Evolutionary conservation across 2,797 vertebrate genomes (phyloP), one percentile per base, ranked within the genome.

Genomic region (Chromis chromis): DNA sequence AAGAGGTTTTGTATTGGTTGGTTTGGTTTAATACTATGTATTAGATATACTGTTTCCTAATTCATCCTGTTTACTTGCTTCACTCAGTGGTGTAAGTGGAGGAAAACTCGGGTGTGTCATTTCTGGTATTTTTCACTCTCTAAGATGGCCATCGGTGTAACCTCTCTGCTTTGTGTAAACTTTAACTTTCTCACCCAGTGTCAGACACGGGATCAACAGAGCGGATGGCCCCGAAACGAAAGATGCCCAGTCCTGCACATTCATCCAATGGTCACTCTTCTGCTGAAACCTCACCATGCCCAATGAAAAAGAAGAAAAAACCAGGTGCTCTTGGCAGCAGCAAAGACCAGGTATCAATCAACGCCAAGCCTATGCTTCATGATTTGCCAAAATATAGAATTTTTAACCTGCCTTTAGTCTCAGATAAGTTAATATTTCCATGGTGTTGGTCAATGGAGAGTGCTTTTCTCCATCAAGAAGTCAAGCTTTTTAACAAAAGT

Each of bases 261-360:
- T 99, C 98, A 24, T 98, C 98, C 77, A 99, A 99, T 59, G 97
- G 97, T 66, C 97, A 98, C 86, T 98, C 97, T 1, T 96, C 98
- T 9, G 94, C 97, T 78, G 98, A 99, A 87, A 89, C 95, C 2
- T 97, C 97, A 11, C 94, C 96, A 17, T 97, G 96, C 74, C 97
- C 97, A 17, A 89, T 96, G 78, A 99, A 97, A 94, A 99, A 98
- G 96, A 99, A 99, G 95, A 99, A 98, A 94, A 99, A 98, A 93
- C 98, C 97, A 12, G 97, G 98, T 77, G 94, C 97, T 65, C 91
- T 98, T 72, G 94, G 96, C 92, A 96, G 92, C 94, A 97, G 90
- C 92, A 99, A 99, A 94, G 98, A 99, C 70, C 98, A 99, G 98
- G 98, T 99, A 92, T 66, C 25, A n/a, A 11, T 36, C 44, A 52